Evolutionary conservation across 2,888 invertebrate genomes (phyloP).

Genomic region (Melieria picta): DNA sequence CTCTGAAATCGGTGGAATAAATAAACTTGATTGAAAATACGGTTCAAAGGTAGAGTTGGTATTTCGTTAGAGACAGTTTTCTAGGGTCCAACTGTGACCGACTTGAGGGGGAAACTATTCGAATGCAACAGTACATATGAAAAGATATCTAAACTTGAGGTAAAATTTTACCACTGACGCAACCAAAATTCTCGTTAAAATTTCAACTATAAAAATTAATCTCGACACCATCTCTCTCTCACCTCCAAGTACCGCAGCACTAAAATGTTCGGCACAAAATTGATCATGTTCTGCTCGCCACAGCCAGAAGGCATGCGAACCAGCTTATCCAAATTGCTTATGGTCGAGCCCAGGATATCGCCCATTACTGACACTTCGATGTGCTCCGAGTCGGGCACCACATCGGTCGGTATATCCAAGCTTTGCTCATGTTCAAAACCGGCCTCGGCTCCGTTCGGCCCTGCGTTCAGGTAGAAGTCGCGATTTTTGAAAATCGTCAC

Average conservation of each 20-base stretch:
- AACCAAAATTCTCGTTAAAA: too few species aligned
- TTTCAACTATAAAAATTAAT: too few species aligned
- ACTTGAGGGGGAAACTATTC: too few species aligned
- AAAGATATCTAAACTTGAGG: too few species aligned
- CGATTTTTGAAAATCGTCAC: constrained; percentile 73
- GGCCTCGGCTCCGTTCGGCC: too few species aligned
- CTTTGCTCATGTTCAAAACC: constrained; percentile 62
- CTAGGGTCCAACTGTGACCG: too few species aligned
- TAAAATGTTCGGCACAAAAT: constrained; percentile 73
- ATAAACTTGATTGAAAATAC: neutral
- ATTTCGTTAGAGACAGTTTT: too few species aligned
- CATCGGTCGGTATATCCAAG: constrained; percentile 67
- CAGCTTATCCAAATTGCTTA: constrained; percentile 70
- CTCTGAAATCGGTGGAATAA: constrained; percentile 60
- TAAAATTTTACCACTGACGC: too few species aligned
- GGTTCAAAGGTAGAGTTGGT: too few species aligned
- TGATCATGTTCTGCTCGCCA: constrained; percentile 77
- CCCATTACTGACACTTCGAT: constrained; percentile 69
- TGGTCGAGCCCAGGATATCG: constrained; percentile 67
- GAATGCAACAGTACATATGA: too few species aligned
- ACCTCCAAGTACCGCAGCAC: constrained; percentile 71
- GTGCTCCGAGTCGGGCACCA: constrained; percentile 70
- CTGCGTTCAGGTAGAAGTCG: constrained; percentile 75
- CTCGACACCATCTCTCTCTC: neutral
- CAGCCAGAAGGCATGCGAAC: constrained; percentile 73